These are phyloP conservation scores for Catharus minimus DNA, from an alignment of 2,113 vertebrate species.

Conservation along the genomic window DNA sequence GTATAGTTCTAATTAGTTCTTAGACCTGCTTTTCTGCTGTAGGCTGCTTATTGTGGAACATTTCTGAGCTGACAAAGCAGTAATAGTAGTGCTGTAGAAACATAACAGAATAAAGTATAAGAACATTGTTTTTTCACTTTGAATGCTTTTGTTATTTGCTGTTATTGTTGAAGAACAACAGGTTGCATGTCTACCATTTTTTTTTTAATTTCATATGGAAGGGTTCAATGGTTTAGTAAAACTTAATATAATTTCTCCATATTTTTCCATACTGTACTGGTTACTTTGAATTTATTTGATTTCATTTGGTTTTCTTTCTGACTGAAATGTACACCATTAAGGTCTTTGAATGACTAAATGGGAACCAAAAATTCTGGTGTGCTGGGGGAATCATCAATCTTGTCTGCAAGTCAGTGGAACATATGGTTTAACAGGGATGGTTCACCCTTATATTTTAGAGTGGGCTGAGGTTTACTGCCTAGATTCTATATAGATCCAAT, in stretches of 20 bases:
- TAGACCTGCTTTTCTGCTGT: slow-evolving; percentile 27
- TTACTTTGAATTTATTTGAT: background rate
- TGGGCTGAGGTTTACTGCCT: background rate
- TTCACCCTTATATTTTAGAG: background rate
- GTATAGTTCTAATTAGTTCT: slow-evolving; percentile 63
- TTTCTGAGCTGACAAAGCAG: background rate
- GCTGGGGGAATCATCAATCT: background rate
- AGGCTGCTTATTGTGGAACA: slow-evolving; percentile 13
- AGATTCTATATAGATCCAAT: background rate
- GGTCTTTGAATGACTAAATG: background rate
- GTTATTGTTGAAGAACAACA: background rate
- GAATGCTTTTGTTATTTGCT: background rate
- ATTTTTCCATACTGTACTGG: background rate
- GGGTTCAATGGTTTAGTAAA: background rate
- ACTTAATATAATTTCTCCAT: background rate
- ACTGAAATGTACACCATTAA: background rate
- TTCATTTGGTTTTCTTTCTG: background rate
- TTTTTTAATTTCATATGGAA: background rate
- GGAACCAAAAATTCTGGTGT: background rate
- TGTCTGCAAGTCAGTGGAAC: background rate
- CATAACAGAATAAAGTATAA: background rate
- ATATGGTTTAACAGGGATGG: background rate
- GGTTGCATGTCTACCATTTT: background rate
- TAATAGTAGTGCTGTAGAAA: background rate
- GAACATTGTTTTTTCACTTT: background rate